phyloP scores from a whole-genome alignment of 2,888 invertebrate genomes.

The Apomyelois bistriatella region DNA sequence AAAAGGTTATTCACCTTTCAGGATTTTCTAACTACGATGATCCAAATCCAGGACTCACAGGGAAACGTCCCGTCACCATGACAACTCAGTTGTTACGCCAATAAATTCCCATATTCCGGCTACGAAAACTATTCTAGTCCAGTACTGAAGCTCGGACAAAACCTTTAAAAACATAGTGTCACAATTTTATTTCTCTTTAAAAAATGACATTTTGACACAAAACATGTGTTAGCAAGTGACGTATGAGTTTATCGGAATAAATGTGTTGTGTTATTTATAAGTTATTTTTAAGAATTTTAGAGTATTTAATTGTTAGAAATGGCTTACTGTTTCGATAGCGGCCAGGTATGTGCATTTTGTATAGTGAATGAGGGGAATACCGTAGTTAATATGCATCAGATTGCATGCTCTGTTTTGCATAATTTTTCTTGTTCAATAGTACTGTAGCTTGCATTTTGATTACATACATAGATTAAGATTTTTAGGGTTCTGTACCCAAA shows the following conservation, averaged over 20 bases:
- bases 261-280: conserved; percentile 38
- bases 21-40: conserved; percentile 19
- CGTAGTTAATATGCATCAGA: background rate
- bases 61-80: conserved; percentile 42
- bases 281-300: conserved; percentile 24
- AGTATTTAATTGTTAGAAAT: conserved; percentile 34
- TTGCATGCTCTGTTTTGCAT: conserved; percentile 16
- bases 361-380: conserved; percentile 2
- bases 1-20: conserved; percentile 21
- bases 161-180: background rate
- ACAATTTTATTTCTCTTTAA: conserved; percentile 17
- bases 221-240: conserved; percentile 23
- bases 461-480: too few species aligned
- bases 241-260: conserved; percentile 20
- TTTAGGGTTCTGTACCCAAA: too few species aligned
- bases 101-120: conserved; percentile 57
- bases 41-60: conserved; percentile 26
- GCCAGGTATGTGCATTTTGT: conserved; percentile 52
- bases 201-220: conserved; percentile 17
- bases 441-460: too few species aligned
- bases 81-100: conserved; percentile 63
- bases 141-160: background rate
- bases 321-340: conserved; percentile 71
- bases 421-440: too few species aligned
- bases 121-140: conserved; percentile 21